Base-by-base conservation (phyloP, 2,888 invertebrate genomes). In the Apamea epomidion region DNA sequence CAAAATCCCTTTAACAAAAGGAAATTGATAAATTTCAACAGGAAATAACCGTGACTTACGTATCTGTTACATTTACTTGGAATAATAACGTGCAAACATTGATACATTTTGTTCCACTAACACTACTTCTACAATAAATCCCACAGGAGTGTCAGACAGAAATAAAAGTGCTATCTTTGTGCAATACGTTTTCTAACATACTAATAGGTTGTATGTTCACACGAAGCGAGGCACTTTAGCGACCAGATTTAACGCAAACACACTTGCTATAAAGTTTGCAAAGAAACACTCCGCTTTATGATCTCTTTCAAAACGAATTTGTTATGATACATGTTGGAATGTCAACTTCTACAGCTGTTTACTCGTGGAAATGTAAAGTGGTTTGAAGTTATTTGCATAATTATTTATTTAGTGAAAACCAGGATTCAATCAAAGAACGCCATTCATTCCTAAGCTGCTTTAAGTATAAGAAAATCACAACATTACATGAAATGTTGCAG, bases 111-210 rank as follows among this genome's bases (percentile, higher is more conserved):
- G 89, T 90, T 90, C 87, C 88, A 90, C 90, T 87, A 88, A 80
- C 87, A 81, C 85, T 87, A 87, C 87, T 90, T 86, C 85, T 82
- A 86, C 88, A 89, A 93, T 93, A 93, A 93, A 92, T 91, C 90
- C 91, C 90, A 88, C 90, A 90, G 89, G 90, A 93, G 90, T 91
- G 86, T 85, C 83, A 83, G 87, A 88, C 91, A 90, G 92, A 92
- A 93, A 94, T 94, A 94, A 94, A 94, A 93, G 92, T 91, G 91
- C 93, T 94, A 93, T 94, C 93, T 93, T 89, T 88, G 89, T 92
- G 92, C 93, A 91, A 93, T 94, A 93, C 90, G 91, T 94, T 93
- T 90, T 74, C 91, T 91, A 81, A 91, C 92, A 91, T 90, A 92
- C 92, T 93, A 92, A 92, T 92, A 92, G 90, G 80, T 90, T 90